A percentile compares a stretch with the other conserved stretches of the same genome.
phyloP scores from a whole-genome alignment of 2,797 vertebrate genomes.

The Lithobates pipiens region DNA sequence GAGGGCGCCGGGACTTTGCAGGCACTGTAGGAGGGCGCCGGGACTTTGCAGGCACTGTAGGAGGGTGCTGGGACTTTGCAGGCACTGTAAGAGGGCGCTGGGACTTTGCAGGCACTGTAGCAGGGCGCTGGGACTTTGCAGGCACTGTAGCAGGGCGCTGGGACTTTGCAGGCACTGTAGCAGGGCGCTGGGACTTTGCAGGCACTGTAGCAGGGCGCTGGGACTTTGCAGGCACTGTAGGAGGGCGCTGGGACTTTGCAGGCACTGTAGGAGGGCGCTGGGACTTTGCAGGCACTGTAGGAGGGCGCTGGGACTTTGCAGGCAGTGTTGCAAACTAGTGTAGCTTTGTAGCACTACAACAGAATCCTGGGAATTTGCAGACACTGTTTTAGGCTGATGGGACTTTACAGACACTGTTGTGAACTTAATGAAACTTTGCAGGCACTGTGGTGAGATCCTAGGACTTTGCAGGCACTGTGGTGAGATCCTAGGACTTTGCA shows the following conservation, averaged over 20 bases:
- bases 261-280: fast-evolving
- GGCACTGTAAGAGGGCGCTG: not conserved
- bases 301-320: not conserved
- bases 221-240: not conserved
- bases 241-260: not conserved
- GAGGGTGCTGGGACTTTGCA: not conserved
- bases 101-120: not conserved
- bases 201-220: not conserved
- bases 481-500: not conserved
- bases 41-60: not conserved
- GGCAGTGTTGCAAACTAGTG: no score
- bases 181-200: not conserved
- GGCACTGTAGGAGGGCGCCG: not conserved
- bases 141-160: not conserved
- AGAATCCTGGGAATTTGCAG: not conserved
- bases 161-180: not conserved
- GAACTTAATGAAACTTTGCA: no score
- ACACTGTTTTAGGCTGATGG: fast-evolving
- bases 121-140: not conserved
- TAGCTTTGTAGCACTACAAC: no score
- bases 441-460: not conserved
- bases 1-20: not conserved
- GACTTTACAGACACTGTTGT: not conserved
- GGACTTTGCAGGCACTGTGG: not conserved
- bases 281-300: not conserved